phyloP scores from a whole-genome alignment of 2,113 vertebrate species.

The Raphicerus campestris region DNA sequence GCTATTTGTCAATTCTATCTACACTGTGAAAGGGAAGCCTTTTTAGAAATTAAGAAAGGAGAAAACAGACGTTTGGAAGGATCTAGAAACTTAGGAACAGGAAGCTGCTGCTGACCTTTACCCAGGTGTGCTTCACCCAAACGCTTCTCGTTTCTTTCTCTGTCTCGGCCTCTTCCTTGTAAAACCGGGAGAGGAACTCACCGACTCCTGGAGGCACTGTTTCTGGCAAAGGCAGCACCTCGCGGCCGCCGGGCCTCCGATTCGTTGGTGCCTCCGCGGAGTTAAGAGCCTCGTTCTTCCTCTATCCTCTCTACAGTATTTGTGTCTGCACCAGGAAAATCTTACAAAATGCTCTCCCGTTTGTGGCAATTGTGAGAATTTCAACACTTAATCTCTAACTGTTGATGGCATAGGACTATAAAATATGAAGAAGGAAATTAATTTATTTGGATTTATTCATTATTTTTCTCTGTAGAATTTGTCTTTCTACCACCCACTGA shows the following conservation, averaged over 20 bases:
- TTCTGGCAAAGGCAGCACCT: too few relatives aligned
- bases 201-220: not conserved
- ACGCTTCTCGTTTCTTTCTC: not conserved
- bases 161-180: not conserved
- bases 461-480: not conserved
- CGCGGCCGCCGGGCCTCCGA: fast-evolving
- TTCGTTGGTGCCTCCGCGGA: fast-evolving
- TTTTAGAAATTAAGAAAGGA: not conserved
- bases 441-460: not conserved
- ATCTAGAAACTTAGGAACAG: not conserved
- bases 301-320: not conserved
- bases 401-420: not conserved
- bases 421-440: not conserved
- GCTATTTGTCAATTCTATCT: conserved; percentile 6
- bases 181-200: not conserved
- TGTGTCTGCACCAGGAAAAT: not conserved
- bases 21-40: not conserved
- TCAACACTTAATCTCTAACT: not conserved
- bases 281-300: not conserved
- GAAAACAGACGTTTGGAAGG: not conserved
- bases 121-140: not conserved
- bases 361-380: not conserved
- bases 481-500: fast-evolving
- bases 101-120: not conserved
- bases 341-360: not conserved